phyloP scores from a whole-genome alignment of 2,113 vertebrate genomes.

The Catharus bicknelli region DNA sequence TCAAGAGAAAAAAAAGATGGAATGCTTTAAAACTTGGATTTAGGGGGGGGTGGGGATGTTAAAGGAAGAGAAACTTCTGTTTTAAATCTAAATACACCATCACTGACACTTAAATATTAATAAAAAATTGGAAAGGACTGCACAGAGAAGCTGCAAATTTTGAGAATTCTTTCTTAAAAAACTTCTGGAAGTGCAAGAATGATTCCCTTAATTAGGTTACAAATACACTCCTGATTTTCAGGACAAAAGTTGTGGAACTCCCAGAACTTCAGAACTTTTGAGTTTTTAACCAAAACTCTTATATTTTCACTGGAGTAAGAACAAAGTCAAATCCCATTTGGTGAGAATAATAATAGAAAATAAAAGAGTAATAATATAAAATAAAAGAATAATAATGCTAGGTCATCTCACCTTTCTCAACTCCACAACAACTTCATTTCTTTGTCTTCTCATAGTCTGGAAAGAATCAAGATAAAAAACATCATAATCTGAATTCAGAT shows the following conservation, averaged over 20 bases:
- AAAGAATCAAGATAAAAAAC: slow-evolving; percentile 33
- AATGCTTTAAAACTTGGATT: background rate
- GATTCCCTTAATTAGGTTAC: background rate
- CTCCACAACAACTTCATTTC: slow-evolving; percentile 97
- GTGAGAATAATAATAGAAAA: background rate
- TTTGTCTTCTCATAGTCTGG: slow-evolving; percentile 98
- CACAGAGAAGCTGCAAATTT: background rate
- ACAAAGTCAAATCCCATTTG: background rate
- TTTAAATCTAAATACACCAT: background rate
- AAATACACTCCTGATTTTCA: background rate
- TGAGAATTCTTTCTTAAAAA: background rate
- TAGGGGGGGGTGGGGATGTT: fast-evolving
- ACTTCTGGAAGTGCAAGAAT: background rate
- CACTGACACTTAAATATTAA: background rate
- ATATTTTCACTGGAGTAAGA: background rate
- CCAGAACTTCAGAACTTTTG: background rate
- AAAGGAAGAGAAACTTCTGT: background rate
- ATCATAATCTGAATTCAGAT: background rate
- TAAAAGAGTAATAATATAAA: background rate
- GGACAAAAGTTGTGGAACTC: background rate
- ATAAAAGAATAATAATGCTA: background rate
- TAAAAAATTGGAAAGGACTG: background rate
- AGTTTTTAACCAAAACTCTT: background rate
- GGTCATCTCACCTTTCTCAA: slow-evolving; percentile 88
- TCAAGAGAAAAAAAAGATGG: background rate